These are phyloP conservation scores for Acronicta alni DNA, from an alignment of 2,888 invertebrate genomes.

Conservation along the genomic window DNA sequence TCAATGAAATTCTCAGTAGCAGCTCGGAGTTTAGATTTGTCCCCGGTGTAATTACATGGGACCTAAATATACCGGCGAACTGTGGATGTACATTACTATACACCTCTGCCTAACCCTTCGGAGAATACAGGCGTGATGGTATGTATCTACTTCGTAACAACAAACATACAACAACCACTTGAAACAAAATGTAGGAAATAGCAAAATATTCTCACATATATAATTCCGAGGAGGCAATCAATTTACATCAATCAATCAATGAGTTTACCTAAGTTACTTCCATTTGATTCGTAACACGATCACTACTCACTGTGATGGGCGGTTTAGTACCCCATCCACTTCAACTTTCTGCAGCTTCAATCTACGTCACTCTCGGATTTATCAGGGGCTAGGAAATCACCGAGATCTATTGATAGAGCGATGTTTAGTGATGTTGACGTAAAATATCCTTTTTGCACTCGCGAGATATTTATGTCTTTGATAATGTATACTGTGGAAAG, in stretches of 20 bases:
- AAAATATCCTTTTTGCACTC: too few species aligned
- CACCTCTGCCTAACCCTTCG: too few species aligned
- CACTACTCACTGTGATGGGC: conserved; percentile 65
- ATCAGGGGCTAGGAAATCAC: conserved; percentile 34
- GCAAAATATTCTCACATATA: conserved; percentile 57
- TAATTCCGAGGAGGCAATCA: conserved; percentile 56
- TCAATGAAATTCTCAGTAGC: too few species aligned
- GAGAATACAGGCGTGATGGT: too few species aligned
- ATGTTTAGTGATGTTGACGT: background rate
- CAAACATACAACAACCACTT: conserved; percentile 7
- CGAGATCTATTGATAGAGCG: conserved; percentile 13
- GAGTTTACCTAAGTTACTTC: conserved; percentile 59
- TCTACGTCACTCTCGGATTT: conserved; percentile 63
- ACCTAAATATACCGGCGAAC: too few species aligned
- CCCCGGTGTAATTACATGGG: too few species aligned
- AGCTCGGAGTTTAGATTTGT: too few species aligned
- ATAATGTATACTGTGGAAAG: too few species aligned
- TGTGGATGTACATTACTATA: too few species aligned
- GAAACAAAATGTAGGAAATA: conserved; percentile 23
- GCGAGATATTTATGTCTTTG: too few species aligned
- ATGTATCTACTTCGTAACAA: conserved; percentile 12
- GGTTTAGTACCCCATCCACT: conserved; percentile 59
- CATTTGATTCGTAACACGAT: conserved; percentile 67
- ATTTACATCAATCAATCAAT: conserved; percentile 72
- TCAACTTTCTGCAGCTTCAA: conserved; percentile 61